Percentiles rank a stretch among this genome's conserved stretches.
phyloP scores from a whole-genome alignment of 2,888 invertebrate species.

The Arctia plantaginis region DNA sequence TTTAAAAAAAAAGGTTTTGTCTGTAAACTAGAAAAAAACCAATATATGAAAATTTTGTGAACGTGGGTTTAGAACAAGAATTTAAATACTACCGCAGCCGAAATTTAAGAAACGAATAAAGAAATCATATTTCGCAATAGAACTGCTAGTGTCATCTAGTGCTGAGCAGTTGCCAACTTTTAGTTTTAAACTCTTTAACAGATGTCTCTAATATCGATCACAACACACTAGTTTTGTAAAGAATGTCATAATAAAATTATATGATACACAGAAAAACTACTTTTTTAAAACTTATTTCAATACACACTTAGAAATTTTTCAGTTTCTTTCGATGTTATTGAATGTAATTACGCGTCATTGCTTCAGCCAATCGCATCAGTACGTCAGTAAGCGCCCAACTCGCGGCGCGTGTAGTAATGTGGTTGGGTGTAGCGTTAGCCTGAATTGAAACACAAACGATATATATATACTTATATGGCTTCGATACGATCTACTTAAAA shows the following conservation, averaged over 20 bases:
- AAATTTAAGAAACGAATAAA: background rate
- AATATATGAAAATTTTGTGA: background rate
- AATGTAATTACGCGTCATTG: conserved; percentile 33
- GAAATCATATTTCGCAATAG: background rate
- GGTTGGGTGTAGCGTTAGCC: conserved; percentile 41
- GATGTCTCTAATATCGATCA: background rate
- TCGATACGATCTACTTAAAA: conserved; percentile 46
- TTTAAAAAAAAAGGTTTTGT: background rate
- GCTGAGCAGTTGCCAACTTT: conserved; percentile 36
- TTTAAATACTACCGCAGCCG: background rate
- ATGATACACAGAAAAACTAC: accelerated
- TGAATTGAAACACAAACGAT: conserved; percentile 58
- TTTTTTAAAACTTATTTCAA: background rate
- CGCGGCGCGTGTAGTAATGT: conserved; percentile 66
- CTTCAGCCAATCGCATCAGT: conserved; percentile 49
- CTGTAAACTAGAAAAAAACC: background rate
- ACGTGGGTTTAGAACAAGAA: background rate
- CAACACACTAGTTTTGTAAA: background rate
- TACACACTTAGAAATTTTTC: background rate
- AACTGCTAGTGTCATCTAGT: conserved; percentile 43
- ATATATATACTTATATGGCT: conserved; percentile 63
- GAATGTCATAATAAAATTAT: background rate
- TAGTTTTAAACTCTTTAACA: conserved; percentile 27
- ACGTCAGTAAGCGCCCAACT: conserved; percentile 73
- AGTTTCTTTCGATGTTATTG: conserved; percentile 4